Evolutionary conservation across 2,113 vertebrate species (phyloP).

Genomic region (Colinus virginianus): DNA sequence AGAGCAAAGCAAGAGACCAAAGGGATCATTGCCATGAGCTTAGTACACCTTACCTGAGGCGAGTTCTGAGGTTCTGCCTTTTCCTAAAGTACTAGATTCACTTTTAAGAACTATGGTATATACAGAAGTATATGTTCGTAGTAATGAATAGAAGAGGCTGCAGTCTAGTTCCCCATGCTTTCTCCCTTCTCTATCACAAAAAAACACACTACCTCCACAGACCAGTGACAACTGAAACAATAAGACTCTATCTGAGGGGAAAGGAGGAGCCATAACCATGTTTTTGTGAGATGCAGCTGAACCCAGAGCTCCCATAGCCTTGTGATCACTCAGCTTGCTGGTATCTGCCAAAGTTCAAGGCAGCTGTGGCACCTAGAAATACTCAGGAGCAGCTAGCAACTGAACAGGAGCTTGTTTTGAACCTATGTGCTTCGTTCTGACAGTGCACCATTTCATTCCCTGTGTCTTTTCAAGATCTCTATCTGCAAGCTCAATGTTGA

Average conservation of each 20-base stretch:
- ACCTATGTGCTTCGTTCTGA: not conserved
- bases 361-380: not conserved
- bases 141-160: not conserved
- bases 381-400: not conserved
- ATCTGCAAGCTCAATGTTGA: not conserved
- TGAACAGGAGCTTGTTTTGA: not conserved
- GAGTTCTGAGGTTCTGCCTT: not conserved
- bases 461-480: not conserved
- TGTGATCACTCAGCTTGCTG: not conserved
- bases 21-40: not conserved
- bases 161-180: not conserved
- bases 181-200: not conserved
- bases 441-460: not conserved
- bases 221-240: not conserved
- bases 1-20: not conserved
- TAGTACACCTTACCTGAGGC: not conserved
- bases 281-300: not conserved
- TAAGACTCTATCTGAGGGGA: not conserved
- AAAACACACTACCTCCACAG: not conserved
- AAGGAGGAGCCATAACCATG: not conserved
- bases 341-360: not conserved
- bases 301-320: not conserved
- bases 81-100: not conserved
- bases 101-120: not conserved
- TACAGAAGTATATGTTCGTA: not conserved